Evolutionary conservation across 2,888 invertebrate genomes (phyloP), one percentile per base, ranked within the genome.

Genomic region (Zaprionus obscuricornis): DNA sequence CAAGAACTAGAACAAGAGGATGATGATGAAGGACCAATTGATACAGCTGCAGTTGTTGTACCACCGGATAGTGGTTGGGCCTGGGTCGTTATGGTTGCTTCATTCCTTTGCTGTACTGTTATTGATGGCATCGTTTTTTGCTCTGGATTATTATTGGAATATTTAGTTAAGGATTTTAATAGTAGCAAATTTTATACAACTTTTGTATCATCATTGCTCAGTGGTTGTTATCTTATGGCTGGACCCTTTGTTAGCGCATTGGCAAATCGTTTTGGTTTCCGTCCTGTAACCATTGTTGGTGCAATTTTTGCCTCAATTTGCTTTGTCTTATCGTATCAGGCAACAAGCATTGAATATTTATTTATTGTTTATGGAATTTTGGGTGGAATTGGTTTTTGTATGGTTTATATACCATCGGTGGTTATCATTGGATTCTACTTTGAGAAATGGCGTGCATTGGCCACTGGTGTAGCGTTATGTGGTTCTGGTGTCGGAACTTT

Each of bases 351-450:
- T 8, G 93, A 93, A 77, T 94, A 93, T 74, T 92, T 98, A 47
- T 97, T 95, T 88, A 68, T 97, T 10, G 91, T 95, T 3, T 98
- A 96, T 88, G 98, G 98, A n/a, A 10, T 90, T 2, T 43, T 90
- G 24, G 90, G 89, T 2, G 96, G 98, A 55, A 94, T 97, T 74
- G 98, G 98, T 1, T 95, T 97, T 86, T 98, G 98, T 47, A 93
- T 98, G 92, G 95, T 98, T 72, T 99, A 98, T 91, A 96, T 98
- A 76, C 98, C 98, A 0, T 95, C 98, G 1, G 97, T 99, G 26
- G 95, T 99, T 83, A 95, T 96, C 6, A 97, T 98, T 36, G 98
- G 98, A 13, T 98, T 97, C 91, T 99, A 99, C 92, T 99, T 99
- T 90, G 98, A 99, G 90, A 95, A 95, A 45, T 97, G 96, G 94